Evolutionary conservation across 2,797 vertebrate species (phyloP).

Genomic region (Acanthornis magna): DNA sequence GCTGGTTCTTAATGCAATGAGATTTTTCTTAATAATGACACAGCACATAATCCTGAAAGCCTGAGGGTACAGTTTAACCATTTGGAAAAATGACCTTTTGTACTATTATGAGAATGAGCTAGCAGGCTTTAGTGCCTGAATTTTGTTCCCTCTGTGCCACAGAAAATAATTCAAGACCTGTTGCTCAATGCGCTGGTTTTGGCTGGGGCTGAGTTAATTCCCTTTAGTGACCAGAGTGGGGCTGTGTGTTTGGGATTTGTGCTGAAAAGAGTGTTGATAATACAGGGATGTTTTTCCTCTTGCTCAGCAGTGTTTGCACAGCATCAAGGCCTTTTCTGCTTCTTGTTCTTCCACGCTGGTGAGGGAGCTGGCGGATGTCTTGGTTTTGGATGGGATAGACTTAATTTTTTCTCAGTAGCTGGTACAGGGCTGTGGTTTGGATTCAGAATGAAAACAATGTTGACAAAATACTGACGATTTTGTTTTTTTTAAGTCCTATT

Average conservation of each 20-base stretch:
- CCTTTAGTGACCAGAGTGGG: too few relatives aligned
- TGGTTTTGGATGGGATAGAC: neutral
- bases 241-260: neutral
- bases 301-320: neutral
- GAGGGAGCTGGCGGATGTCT: neutral
- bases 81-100: constrained; percentile 21
- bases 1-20: neutral
- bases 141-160: neutral
- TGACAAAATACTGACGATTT: neutral
- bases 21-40: neutral
- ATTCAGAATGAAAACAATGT: neutral
- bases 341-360: fast-evolving
- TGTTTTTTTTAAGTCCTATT: neutral
- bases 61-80: neutral
- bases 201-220: neutral
- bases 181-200: neutral
- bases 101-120: neutral
- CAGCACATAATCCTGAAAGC: neutral
- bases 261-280: neutral
- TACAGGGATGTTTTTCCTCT: neutral
- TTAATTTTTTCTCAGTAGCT: neutral
- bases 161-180: neutral
- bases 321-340: neutral
- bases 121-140: neutral
- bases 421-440: neutral